These are phyloP conservation scores for Anguilla anguilla DNA, from an alignment of 2,797 vertebrate genomes.

Conservation along the genomic window DNA sequence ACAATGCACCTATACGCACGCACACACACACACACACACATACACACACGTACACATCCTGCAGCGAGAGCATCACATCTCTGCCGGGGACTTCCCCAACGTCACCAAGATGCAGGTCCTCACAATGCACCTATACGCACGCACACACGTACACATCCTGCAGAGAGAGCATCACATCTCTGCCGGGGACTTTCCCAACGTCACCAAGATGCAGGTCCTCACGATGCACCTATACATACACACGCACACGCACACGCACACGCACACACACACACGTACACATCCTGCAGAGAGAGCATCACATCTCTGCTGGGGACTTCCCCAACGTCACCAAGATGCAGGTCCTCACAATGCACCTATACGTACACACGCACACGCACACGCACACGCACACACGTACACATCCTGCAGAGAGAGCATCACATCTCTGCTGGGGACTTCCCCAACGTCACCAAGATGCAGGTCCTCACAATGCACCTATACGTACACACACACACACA, in stretches of 20 bases:
- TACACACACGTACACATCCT: conserved; percentile 71
- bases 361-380: neutral
- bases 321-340: conserved; percentile 81
- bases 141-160: neutral
- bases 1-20: neutral
- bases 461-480: no score
- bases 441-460: no score
- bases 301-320: conserved; percentile 95
- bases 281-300: conserved; percentile 86
- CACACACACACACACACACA: no score
- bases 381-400: neutral
- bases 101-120: conserved; percentile 89
- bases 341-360: no score
- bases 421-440: no score
- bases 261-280: neutral
- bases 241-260: neutral
- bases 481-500: neutral
- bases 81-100: conserved; percentile 94
- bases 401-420: neutral
- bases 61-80: conserved; percentile 94
- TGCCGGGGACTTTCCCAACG: no score
- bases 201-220: neutral
- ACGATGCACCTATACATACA: neutral
- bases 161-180: no score
- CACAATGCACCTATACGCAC: neutral